Conservation (phyloP, 2,888 invertebrate species). For the Xestobium rufovillosum region DNA sequence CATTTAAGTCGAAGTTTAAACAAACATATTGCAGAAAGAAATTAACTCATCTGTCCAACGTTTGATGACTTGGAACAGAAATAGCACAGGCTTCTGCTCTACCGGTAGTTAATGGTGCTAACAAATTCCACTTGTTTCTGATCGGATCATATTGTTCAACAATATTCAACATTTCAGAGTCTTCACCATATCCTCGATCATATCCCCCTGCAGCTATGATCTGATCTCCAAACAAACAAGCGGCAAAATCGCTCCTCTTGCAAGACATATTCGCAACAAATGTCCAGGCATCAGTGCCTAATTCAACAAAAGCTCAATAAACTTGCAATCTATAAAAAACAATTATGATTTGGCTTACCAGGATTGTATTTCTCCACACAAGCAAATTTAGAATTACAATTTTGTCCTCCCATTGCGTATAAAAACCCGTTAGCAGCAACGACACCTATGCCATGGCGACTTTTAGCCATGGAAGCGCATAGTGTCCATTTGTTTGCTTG, state of each 20-base stretch:
- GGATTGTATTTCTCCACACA: slow-evolving; percentile 83
- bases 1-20: too few relatives aligned
- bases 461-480: slow-evolving; percentile 79
- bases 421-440: slow-evolving; percentile 81
- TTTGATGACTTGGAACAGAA: slow-evolving; percentile 39
- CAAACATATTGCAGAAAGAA: too few relatives aligned
- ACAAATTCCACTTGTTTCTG: slow-evolving; percentile 68
- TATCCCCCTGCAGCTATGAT: slow-evolving; percentile 84
- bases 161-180: slow-evolving; percentile 78
- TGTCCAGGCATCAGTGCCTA: slow-evolving; percentile 78
- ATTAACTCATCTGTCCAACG: background rate
- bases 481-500: slow-evolving; percentile 74
- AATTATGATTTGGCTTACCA: slow-evolving; percentile 35
- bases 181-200: slow-evolving; percentile 82
- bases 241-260: slow-evolving; percentile 85
- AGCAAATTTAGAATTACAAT: slow-evolving; percentile 74
- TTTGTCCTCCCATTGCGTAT: slow-evolving; percentile 90
- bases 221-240: slow-evolving; percentile 75
- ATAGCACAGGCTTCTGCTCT: slow-evolving; percentile 87
- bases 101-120: slow-evolving; percentile 72
- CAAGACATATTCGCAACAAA: slow-evolving; percentile 74
- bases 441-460: slow-evolving; percentile 83
- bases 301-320: slow-evolving; percentile 52
- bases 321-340: background rate
- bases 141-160: slow-evolving; percentile 88